phyloP scores from a whole-genome alignment of 1,140 invertebrate species.

The Penaeus chinensis region DNA sequence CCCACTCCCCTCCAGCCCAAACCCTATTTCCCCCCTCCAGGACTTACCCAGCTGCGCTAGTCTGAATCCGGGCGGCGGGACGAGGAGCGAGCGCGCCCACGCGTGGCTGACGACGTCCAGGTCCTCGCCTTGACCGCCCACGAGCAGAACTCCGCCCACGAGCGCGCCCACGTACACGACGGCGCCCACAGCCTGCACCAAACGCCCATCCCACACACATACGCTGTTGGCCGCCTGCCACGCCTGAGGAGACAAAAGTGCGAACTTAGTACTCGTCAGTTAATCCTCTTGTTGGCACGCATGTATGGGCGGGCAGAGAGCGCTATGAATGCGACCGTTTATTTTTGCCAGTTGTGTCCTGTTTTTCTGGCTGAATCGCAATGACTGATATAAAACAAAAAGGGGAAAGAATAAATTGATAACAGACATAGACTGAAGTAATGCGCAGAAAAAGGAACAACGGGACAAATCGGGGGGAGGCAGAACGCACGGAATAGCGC shows the following conservation, averaged over 20 bases:
- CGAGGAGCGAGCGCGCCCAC: constrained; percentile 49
- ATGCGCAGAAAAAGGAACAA: too few species aligned
- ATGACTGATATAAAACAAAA: too few species aligned
- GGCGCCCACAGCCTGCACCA: constrained; percentile 31
- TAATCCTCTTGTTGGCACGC: background rate
- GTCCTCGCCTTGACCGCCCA: constrained; percentile 18
- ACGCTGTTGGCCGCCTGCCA: constrained; percentile 47
- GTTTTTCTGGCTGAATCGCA: too few species aligned
- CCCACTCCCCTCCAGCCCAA: too few species aligned
- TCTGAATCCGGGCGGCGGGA: constrained; percentile 30
- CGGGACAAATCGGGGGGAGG: background rate
- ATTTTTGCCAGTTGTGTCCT: too few species aligned
- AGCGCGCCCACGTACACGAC: constrained; percentile 35
- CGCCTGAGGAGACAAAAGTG: constrained; percentile 10
- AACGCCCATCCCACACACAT: constrained; percentile 42
- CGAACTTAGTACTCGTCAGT: background rate
- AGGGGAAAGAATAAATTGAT: too few species aligned
- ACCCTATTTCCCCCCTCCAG: too few species aligned
- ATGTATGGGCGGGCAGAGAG: too few species aligned
- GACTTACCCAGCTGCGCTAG: constrained; percentile 41
- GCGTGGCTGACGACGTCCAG: constrained; percentile 37
- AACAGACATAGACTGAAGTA: too few species aligned
- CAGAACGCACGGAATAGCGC: background rate
- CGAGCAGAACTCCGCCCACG: constrained; percentile 42
- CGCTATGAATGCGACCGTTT: background rate